Conservation (phyloP, 1,140 invertebrate genomes). For the Diploscapter pachys region DNA sequence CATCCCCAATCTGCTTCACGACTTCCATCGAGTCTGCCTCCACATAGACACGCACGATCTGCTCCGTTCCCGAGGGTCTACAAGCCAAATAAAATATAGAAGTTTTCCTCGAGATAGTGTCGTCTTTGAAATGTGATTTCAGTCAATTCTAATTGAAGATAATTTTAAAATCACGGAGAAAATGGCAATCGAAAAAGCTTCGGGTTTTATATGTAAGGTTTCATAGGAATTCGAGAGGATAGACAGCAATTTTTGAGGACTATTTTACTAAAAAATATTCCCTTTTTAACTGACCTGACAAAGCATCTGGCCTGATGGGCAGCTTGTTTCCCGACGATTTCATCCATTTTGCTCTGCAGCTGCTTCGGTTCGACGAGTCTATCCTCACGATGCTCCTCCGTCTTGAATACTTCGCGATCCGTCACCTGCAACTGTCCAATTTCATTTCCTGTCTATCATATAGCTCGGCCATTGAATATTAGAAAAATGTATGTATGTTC, state of each 20-base stretch:
- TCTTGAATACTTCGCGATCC: slow-evolving; percentile 39
- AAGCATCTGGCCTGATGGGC: slow-evolving; percentile 13
- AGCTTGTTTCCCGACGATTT: slow-evolving; percentile 16
- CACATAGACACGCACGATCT: slow-evolving; percentile 89
- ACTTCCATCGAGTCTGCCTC: slow-evolving; percentile 76
- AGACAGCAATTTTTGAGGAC: not conserved
- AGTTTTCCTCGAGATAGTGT: too few species aligned
- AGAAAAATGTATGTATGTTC: too few species aligned
- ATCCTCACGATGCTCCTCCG: slow-evolving; percentile 37
- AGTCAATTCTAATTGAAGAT: too few species aligned
- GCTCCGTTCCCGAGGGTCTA: slow-evolving; percentile 88
- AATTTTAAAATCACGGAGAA: too few species aligned
- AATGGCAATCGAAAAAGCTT: too few species aligned
- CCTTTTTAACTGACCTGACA: not conserved
- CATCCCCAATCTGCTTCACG: slow-evolving; percentile 39
- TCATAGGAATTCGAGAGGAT: not conserved
- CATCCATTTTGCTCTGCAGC: slow-evolving; percentile 48
- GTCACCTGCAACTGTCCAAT: slow-evolving; percentile 40
- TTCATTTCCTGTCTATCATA: not conserved
- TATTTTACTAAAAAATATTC: not conserved
- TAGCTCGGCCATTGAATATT: too few species aligned
- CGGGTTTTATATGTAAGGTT: too few species aligned
- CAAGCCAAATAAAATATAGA: not conserved
- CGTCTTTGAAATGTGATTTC: too few species aligned
- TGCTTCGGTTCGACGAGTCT: slow-evolving; percentile 40